Base-by-base conservation (phyloP, 2,113 vertebrate genomes). In the Pituophis catenifer region DNA sequence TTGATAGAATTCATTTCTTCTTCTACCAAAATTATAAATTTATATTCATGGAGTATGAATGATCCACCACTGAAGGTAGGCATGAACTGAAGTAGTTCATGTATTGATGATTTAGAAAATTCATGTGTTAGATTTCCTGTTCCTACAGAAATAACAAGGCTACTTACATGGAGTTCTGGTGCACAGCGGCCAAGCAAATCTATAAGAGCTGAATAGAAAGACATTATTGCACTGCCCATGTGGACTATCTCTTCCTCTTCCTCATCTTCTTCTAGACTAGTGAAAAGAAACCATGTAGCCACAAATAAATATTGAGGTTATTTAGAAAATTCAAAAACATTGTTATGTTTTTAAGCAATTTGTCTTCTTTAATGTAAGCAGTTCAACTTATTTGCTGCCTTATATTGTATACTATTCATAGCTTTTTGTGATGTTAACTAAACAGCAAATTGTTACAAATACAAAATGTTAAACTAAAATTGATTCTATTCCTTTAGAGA, bases 191-290 rank as follows among this genome's bases (percentile, higher is more conserved):
- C 99, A 96, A 99, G 97, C 55, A 99, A 98, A 96, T 99, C 99
- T 91, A 99, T 99, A 54, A 99, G 99, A 29, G 99, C 99, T 0
- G 99, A 99, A 95, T 99, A 99, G 97, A 99, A 99, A 1, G 99
- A 99, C 99, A 99, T 99, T 89, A 99, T 99, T 59, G 99, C 99
- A 90, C 99, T 99, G 95, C 99, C 99, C 99, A 99, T 99, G 95
- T 99, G 99, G 53, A 99, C 99, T 81, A 98, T 98, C 95, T 99
- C 99, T 92, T 99, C 98, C 93, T 99, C 99, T 12, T 98, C 98
- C 0, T 98, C 98, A 0, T 97, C 97, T 0, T 98, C 98, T 0
- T 98, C 98, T 0, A 97, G 97, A 75, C 98, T 99, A 94, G 89
- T 92, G 90, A 91, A 96, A 96, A 11, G 95, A 91, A 97, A 93